Evolutionary conservation across 2,888 invertebrate species (phyloP), one percentile per base, ranked within the genome.

Genomic region (Yponomeuta evonymella): DNA sequence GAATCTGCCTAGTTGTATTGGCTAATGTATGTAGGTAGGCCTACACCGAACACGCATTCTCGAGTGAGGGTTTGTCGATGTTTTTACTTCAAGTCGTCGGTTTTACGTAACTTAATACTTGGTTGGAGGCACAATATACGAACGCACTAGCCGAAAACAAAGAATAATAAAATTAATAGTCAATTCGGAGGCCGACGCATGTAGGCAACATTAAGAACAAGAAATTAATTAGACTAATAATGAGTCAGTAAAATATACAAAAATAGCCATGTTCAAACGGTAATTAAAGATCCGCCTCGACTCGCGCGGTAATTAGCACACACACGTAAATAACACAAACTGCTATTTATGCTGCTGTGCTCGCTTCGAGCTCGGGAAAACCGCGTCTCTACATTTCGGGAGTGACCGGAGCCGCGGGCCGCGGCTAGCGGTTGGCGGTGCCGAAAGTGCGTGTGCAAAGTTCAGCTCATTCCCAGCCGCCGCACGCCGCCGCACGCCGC

Each of bases 401-500:
- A 4, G 43, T 6, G 4, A 43, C 1, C 6, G 43, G 43, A 43
- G 43, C 6, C 43, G 43, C 43, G 43, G 43, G 43, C 51, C n/a
- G 48, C 2, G 33, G 33, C 33, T 33, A 4, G 33, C 33, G 33
- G 64, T 29, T 30, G 66, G 30, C 69, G 63, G 67, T 43, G 51
- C 43, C 43, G 43, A 6, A 43, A 43, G 70, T n/a, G 62, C 62
- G 48, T 43, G 58, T 70, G 75, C 77, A 82, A 82, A 83, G 85
- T 82, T 82, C 83, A 83, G 76, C 74, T 72, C 81, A 81, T 75
- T 82, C 85, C 77, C 83, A 81, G 73, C 70, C 70, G 72, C 9
- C 36, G 36, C 36, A 23, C 33, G 33, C 33, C 33, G 33, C 1
- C 33, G 33, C 33, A 2, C 23, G 43, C n/a, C 36, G 36, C 15